Conservation (phyloP, 1,140 invertebrate genomes). For the Papilio polyxenes region DNA sequence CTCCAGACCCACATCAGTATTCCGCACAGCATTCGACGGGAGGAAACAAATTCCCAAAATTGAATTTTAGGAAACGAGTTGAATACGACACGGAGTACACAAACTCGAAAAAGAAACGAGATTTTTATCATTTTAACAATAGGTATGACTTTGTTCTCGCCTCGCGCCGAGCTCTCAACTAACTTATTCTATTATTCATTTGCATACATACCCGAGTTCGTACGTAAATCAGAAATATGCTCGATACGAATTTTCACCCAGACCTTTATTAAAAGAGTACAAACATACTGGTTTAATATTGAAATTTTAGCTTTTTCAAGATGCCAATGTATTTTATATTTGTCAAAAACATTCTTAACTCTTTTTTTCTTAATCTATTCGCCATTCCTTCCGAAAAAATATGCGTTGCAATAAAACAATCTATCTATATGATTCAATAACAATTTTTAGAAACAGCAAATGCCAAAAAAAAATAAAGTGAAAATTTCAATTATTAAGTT, state of each 20-base stretch:
- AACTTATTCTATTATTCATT: constrained; percentile 41
- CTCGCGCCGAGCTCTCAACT: constrained; percentile 37
- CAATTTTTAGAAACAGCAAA: neutral
- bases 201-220: constrained; percentile 33
- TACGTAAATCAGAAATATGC: constrained; percentile 37
- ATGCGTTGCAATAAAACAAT: too few species aligned
- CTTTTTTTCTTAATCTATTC: too few species aligned
- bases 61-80: constrained; percentile 80
- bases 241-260: constrained; percentile 27
- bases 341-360: too few species aligned
- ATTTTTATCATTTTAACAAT: constrained; percentile 76
- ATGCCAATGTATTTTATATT: neutral
- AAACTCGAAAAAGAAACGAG: constrained; percentile 75
- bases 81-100: constrained; percentile 77
- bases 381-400: neutral
- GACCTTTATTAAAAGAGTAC: constrained; percentile 26
- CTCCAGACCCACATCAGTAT: constrained; percentile 71
- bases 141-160: constrained; percentile 55
- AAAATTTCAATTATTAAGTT: neutral
- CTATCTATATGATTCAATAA: neutral
- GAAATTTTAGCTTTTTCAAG: neutral
- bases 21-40: constrained; percentile 68
- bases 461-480: neutral
- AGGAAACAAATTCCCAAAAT: constrained; percentile 81
- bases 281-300: neutral